Evolutionary conservation across 2,888 invertebrate species (phyloP).

Genomic region (Caenorhabditis doughertyi): DNA sequence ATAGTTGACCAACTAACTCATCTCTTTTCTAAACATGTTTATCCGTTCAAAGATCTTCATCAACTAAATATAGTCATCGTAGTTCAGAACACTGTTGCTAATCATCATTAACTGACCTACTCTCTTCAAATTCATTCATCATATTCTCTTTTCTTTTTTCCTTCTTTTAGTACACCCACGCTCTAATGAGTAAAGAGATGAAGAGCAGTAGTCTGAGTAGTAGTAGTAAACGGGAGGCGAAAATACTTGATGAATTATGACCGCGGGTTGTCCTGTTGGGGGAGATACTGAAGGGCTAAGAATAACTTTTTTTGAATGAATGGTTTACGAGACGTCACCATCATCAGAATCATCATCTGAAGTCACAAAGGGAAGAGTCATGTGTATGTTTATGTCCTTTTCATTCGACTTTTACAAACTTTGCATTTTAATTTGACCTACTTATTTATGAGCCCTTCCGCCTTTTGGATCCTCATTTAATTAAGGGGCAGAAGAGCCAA

Average conservation of each 20-base stretch:
- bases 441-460: not conserved
- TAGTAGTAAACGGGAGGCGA: slow-evolving; percentile 29
- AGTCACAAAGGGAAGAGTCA: not conserved
- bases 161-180: slow-evolving; percentile 25
- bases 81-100: slow-evolving; percentile 1
- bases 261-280: not conserved
- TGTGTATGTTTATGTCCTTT: slow-evolving; percentile 16
- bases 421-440: slow-evolving; percentile 20
- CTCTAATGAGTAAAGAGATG: slow-evolving; percentile 30
- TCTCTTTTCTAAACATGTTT: not conserved
- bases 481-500: slow-evolving; percentile 1
- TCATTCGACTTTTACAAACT: not conserved
- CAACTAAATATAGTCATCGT: not conserved
- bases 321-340: slow-evolving; percentile 15
- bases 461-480: not conserved
- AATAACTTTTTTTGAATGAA: slow-evolving; percentile 34
- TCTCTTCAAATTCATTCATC: no score
- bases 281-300: slow-evolving; percentile 18
- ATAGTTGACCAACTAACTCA: not conserved
- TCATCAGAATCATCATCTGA: slow-evolving; percentile 5
- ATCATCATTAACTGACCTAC: slow-evolving; percentile 16
- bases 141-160: not conserved
- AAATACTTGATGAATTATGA: slow-evolving; percentile 59
- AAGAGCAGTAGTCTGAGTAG: not conserved
- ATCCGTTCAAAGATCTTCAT: slow-evolving; percentile 13